Conservation (phyloP, 2,113 vertebrate species). For the Sylvia atricapilla region DNA sequence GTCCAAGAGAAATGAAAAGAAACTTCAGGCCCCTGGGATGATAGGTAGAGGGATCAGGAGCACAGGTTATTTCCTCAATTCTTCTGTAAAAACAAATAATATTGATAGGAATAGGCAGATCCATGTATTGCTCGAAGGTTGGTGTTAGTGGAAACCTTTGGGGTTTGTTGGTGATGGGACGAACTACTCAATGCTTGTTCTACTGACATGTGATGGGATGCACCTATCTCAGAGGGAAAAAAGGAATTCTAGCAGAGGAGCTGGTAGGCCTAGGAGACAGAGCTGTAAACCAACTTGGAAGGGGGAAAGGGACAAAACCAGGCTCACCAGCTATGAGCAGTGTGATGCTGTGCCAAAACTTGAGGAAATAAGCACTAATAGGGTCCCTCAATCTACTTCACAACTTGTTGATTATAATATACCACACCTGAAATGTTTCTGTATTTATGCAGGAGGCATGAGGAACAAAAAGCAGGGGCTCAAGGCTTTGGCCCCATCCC, state of each 20-base stretch:
- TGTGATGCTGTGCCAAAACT: too few species aligned
- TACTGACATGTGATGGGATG: fast-evolving
- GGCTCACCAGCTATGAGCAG: not conserved
- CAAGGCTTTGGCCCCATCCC: not conserved
- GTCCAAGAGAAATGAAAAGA: not conserved
- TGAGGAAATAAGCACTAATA: not conserved
- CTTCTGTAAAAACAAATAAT: too few species aligned
- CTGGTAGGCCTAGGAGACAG: not conserved
- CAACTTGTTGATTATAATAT: not conserved
- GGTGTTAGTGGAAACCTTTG: not conserved
- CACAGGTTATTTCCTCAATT: too few species aligned
- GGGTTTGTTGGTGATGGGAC: not conserved
- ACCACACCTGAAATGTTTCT: not conserved
- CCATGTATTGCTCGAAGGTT: not conserved
- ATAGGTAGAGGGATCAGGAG: not conserved
- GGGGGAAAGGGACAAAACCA: not conserved
- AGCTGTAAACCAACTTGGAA: not conserved
- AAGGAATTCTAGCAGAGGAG: not conserved
- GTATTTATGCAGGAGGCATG: not conserved
- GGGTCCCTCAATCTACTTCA: not conserved
- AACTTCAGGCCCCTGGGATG: not conserved
- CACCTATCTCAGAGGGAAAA: not conserved
- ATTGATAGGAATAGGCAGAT: not conserved
- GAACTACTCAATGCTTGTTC: not conserved
- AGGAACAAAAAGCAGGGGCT: not conserved